Evolutionary conservation across 2,113 vertebrate species (phyloP).

Genomic region (Muntiacus muntjak): DNA sequence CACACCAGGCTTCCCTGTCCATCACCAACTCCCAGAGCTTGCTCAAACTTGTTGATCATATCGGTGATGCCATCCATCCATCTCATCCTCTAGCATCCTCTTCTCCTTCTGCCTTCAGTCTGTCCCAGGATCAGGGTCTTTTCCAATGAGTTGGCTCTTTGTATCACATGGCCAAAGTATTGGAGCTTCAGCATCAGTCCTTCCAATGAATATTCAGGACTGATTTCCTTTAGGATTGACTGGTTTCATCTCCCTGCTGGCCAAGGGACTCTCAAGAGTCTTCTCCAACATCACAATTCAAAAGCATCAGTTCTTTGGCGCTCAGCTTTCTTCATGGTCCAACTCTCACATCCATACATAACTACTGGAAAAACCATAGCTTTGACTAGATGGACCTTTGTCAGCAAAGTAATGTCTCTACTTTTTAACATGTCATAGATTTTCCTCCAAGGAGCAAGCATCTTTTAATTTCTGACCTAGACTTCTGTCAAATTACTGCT

Average conservation of each 20-base stretch:
- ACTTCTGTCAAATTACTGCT: background rate
- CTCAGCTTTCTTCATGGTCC: background rate
- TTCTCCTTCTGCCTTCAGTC: background rate
- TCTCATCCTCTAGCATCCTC: background rate
- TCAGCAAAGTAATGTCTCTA: background rate
- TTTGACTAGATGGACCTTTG: background rate
- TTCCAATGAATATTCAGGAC: background rate
- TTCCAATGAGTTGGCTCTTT: background rate
- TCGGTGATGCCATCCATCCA: background rate
- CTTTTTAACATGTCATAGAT: background rate
- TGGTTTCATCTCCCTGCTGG: background rate
- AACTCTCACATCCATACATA: background rate
- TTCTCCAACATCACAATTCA: background rate
- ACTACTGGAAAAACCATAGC: background rate
- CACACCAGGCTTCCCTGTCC: background rate
- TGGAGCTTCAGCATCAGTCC: background rate
- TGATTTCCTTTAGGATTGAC: background rate
- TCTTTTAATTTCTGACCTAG: background rate
- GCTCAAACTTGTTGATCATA: background rate
- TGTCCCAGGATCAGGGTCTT: background rate
- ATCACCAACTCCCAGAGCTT: background rate
- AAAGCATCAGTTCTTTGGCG: rapidly evolving
- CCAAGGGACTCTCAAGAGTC: background rate
- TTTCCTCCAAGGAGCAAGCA: background rate
- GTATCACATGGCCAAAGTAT: background rate